Percentiles rank a stretch among this genome's conserved stretches.
phyloP scores from a whole-genome alignment of 2,113 vertebrate species.

The Myotis lucifugus region DNA sequence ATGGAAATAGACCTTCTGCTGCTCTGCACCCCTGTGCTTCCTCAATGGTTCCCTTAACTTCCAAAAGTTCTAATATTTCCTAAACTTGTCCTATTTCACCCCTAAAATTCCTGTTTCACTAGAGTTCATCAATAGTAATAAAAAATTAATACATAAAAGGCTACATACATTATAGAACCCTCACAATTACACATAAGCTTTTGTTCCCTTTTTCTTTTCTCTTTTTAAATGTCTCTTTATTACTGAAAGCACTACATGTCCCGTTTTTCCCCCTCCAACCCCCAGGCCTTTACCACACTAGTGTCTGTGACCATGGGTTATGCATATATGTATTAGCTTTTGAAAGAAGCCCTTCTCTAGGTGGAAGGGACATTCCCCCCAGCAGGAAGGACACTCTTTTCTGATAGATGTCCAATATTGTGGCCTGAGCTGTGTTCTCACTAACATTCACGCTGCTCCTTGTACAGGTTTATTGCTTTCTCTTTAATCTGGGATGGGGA shows the following conservation, averaged over 20 bases:
- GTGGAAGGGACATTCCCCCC: background rate
- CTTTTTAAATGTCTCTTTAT: too few relatives aligned
- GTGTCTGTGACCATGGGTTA: too few relatives aligned
- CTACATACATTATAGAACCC: background rate
- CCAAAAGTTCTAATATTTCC: too few relatives aligned
- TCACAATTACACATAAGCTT: background rate
- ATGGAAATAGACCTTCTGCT: too few relatives aligned
- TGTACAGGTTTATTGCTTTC: background rate
- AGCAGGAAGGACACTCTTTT: background rate
- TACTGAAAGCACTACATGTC: too few relatives aligned
- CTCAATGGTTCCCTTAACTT: too few relatives aligned
- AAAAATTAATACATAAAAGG: background rate
- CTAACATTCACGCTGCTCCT: background rate
- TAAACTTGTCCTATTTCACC: too few relatives aligned
- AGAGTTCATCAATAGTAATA: background rate
- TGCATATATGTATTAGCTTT: too few relatives aligned
- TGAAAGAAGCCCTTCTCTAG: background rate
- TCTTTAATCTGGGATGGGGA: background rate
- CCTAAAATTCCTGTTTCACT: background rate
- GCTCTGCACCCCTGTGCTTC: too few relatives aligned
- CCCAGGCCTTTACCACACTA: too few relatives aligned
- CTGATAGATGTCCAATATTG: too few relatives aligned
- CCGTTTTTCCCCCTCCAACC: too few relatives aligned
- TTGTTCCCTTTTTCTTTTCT: background rate
- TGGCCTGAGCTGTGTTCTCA: background rate